phyloP scores from a whole-genome alignment of 1,140 invertebrate genomes.

The Aradophagus sp. region DNA sequence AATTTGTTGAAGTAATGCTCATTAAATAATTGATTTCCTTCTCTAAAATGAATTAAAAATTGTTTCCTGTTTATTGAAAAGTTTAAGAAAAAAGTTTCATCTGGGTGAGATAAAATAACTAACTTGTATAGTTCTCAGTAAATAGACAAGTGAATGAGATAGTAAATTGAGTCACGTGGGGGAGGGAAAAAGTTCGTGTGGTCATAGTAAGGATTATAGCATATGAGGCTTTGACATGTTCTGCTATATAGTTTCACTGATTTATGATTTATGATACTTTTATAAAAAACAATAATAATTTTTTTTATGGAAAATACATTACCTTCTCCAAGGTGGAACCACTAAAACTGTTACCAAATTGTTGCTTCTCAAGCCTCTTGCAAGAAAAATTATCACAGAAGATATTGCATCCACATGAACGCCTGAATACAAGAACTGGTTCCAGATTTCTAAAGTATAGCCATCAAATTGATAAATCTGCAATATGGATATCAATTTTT shows the following conservation, averaged over 20 bases:
- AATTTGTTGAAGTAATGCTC: constrained; percentile 86
- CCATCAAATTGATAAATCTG: constrained; percentile 86
- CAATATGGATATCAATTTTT: constrained; percentile 36
- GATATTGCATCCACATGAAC: constrained; percentile 78
- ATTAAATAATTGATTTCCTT: constrained; percentile 81
- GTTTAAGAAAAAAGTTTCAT: too few species aligned
- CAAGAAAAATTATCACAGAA: constrained; percentile 79
- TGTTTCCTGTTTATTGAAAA: too few species aligned
- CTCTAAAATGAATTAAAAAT: constrained; percentile 63
- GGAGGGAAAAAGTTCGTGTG: too few species aligned
- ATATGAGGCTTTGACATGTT: too few species aligned
- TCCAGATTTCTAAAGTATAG: constrained; percentile 91
- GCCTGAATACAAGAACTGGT: constrained; percentile 81
- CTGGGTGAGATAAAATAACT: too few species aligned
- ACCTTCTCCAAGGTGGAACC: constrained; percentile 86
- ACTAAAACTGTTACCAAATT: constrained; percentile 85
- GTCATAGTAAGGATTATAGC: too few species aligned
- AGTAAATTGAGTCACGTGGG: too few species aligned
- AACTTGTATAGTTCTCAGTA: too few species aligned
- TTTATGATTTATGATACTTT: too few species aligned
- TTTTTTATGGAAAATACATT: constrained; percentile 65
- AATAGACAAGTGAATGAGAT: too few species aligned
- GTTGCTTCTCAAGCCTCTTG: constrained; percentile 73
- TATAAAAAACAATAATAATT: too few species aligned
- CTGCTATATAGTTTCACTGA: too few species aligned